A percentile compares a stretch with the other conserved stretches of the same genome.
phyloP scores from a whole-genome alignment of 1,140 invertebrate species.

The Ceratina japonica region DNA sequence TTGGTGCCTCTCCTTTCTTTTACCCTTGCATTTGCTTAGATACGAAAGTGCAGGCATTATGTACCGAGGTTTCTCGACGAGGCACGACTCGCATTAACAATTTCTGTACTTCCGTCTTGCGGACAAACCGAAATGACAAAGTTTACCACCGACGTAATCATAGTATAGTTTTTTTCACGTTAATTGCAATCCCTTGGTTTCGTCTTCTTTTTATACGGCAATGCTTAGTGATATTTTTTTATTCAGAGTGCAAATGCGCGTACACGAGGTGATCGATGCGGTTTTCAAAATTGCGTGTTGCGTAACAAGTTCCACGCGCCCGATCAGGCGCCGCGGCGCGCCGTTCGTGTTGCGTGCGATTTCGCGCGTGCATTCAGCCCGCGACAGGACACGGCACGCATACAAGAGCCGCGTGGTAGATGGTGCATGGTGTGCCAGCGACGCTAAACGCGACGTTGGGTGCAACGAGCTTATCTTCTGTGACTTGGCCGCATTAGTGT shows the following conservation, averaged over 20 bases:
- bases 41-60: slow-evolving; percentile 18
- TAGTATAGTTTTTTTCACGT: neutral
- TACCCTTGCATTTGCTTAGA: slow-evolving; percentile 32
- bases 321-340: neutral
- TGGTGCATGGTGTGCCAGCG: neutral
- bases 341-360: slow-evolving; percentile 21
- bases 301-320: slow-evolving; percentile 6
- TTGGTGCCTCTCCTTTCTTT: neutral
- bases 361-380: slow-evolving; percentile 1
- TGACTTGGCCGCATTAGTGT: slow-evolving; percentile 53
- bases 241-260: no score
- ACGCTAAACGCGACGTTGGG: neutral
- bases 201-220: no score
- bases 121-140: slow-evolving; percentile 6
- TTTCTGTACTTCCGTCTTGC: slow-evolving; percentile 59
- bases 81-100: slow-evolving; percentile 61
- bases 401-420: no score
- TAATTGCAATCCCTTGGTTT: no score
- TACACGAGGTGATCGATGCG: neutral
- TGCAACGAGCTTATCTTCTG: slow-evolving; percentile 31
- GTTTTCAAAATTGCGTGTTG: slow-evolving; percentile 15
- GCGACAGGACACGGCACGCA: neutral
- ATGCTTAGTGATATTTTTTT: no score
- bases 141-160: neutral
- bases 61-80: slow-evolving; percentile 54